These are phyloP conservation scores for Threskiornis aethiopicus DNA, from an alignment of 2,797 vertebrate genomes.

Conservation along the genomic window DNA sequence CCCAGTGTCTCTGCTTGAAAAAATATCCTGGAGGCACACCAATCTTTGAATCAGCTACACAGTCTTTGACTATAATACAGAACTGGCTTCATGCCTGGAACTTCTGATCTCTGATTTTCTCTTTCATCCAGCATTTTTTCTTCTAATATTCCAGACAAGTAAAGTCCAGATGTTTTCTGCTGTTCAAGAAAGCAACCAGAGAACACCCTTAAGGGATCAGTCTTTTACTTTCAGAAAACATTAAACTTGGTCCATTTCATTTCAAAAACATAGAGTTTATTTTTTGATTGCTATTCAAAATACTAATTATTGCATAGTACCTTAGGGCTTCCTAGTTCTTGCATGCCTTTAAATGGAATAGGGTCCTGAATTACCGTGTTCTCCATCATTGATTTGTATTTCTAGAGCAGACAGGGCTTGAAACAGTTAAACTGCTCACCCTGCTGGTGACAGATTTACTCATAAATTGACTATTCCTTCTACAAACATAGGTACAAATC, in stretches of 20 bases:
- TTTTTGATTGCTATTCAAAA: not conserved
- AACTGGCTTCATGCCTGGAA: slow-evolving; percentile 10
- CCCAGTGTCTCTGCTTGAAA: not conserved
- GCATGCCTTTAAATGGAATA: not conserved
- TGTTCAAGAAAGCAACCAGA: not conserved
- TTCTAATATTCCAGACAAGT: not conserved
- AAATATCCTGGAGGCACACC: slow-evolving; percentile 1
- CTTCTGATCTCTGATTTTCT: slow-evolving; percentile 16
- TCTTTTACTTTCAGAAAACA: not conserved
- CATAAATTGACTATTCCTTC: not conserved
- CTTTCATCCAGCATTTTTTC: not conserved
- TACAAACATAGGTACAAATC: not conserved
- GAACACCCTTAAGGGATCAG: not conserved
- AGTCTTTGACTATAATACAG: not conserved
- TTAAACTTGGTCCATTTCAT: not conserved
- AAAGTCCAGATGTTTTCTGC: slow-evolving; percentile 19
- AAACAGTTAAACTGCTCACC: not conserved
- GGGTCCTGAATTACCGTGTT: not conserved
- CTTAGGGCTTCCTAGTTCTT: not conserved
- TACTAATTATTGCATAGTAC: not conserved
- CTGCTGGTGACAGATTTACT: not conserved
- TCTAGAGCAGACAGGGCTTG: not conserved
- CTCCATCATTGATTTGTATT: not conserved
- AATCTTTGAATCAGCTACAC: not conserved
- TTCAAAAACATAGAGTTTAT: not conserved